Evolutionary conservation across 1,140 invertebrate species (phyloP).

Genomic region (Phenacoccus solenopsis): DNA sequence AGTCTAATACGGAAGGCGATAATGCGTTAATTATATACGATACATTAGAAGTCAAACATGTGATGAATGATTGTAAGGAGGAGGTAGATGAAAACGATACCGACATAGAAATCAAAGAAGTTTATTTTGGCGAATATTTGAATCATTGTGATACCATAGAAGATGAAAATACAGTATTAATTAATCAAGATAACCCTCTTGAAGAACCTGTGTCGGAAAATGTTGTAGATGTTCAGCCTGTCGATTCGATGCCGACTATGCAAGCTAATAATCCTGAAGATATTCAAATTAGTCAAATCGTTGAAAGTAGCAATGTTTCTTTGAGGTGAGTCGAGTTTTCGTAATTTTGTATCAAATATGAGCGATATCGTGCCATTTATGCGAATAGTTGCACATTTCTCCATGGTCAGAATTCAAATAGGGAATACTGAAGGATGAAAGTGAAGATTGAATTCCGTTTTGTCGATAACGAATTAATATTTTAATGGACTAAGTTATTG

Average conservation of each 20-base stretch:
- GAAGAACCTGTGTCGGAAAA: neutral
- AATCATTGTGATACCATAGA: conserved; percentile 3
- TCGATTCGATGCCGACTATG: no score
- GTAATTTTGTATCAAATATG: no score
- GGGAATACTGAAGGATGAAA: no score
- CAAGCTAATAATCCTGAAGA: neutral
- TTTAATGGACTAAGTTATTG: no score
- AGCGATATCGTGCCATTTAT: no score
- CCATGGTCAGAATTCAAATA: no score
- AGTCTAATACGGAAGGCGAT: neutral
- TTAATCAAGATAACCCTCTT: neutral
- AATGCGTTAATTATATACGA: neutral
- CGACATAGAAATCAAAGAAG: conserved; percentile 4
- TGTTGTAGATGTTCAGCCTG: no score
- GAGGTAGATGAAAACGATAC: neutral
- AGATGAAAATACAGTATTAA: neutral
- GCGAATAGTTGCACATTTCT: no score
- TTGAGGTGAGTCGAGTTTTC: neutral
- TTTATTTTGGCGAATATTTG: conserved; percentile 3
- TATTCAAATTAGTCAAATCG: conserved; percentile 7
- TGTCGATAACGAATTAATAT: no score
- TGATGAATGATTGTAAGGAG: neutral
- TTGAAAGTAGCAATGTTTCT: conserved; percentile 6
- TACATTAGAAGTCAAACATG: neutral
- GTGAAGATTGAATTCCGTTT: no score